These are phyloP conservation scores for Xestia ashworthii DNA, from an alignment of 2,888 invertebrate species.

Conservation along the genomic window DNA sequence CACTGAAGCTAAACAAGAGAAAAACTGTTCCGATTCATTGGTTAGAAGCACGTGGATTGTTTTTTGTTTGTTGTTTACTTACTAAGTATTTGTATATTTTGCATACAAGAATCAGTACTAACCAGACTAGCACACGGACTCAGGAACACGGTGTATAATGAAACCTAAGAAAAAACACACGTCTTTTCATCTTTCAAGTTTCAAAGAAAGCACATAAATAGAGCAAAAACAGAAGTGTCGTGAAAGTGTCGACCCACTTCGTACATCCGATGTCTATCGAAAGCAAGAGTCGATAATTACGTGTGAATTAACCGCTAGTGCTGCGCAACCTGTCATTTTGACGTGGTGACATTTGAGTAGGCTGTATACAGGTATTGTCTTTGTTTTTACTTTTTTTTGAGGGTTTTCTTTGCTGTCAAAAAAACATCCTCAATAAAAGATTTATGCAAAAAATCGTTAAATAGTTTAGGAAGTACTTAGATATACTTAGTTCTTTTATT, in stretches of 20 bases:
- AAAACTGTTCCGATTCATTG: conserved; percentile 48
- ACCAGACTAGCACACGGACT: neutral
- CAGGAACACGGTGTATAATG: no score
- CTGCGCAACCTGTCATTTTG: conserved; percentile 57
- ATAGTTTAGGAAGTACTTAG: neutral
- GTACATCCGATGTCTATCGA: conserved; percentile 76
- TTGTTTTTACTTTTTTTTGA: neutral
- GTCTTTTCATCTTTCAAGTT: conserved; percentile 1
- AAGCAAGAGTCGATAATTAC: conserved; percentile 78
- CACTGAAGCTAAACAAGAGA: conserved; percentile 35
- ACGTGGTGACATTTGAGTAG: conserved; percentile 29
- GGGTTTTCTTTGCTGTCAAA: neutral
- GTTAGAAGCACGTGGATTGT: conserved; percentile 36
- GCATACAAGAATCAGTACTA: neutral
- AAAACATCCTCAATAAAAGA: neutral
- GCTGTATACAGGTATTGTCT: conserved; percentile 14
- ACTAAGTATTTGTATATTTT: neutral
- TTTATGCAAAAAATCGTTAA: neutral
- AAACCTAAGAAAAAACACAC: conserved; percentile 5
- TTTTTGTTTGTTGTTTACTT: conserved; percentile 48
- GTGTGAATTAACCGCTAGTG: conserved; percentile 64
- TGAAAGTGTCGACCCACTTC: conserved; percentile 77
- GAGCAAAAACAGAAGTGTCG: conserved; percentile 62
- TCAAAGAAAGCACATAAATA: conserved; percentile 40
- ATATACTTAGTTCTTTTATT: neutral